Evolutionary conservation across 2,797 vertebrate genomes (phyloP), one percentile per base, ranked within the genome.

Genomic region (Pyrocephalus nanus): DNA sequence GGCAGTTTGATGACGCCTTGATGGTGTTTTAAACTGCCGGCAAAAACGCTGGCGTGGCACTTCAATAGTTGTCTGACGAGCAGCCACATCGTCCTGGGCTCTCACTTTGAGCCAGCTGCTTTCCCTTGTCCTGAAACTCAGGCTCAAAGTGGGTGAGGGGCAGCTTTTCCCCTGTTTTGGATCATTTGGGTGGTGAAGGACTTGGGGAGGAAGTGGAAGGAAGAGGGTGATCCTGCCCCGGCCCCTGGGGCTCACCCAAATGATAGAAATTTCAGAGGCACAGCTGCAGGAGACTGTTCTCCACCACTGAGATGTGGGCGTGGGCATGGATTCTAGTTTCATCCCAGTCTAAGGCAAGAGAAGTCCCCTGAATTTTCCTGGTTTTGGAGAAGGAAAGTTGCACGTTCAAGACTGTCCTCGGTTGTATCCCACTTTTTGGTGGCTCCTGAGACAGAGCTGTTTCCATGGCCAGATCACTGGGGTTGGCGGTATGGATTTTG

Each of bases 1-100:
- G 96, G 96, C 96, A 93, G 96, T 96, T 95, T 97, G 97, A 97
- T 96, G 97, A 95, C 18, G 93, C 94, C 97, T 97, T 97, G 97
- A 98, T 97, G 87, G 97, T 84, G 97, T 97, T 98, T 98, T 97
- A 97, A 98, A 97, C 67, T 71, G 94, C 97, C 20, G 34, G 95
- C 79, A 95, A 97, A 98, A 97, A 85, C 72, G 97, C 97, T 98
- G 97, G 92, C 23, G 6, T 4, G 42, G 97, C 97, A 96, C 32
- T 95, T 96, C 91, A 27, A 1, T 30, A 8, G 66, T 64, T 27
- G 17, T 67, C 80, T 64, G 27, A 51, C 53, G 11, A 15, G 51
- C 38, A 65, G 67, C 9, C 1, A 58, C 65, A 3, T 43, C 12
- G 16, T 9, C 87, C 57, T 3, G 20, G 57, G 60, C 50, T 91